phyloP scores from a whole-genome alignment of 1,140 invertebrate species.

The Steinernema khuongi region DNA sequence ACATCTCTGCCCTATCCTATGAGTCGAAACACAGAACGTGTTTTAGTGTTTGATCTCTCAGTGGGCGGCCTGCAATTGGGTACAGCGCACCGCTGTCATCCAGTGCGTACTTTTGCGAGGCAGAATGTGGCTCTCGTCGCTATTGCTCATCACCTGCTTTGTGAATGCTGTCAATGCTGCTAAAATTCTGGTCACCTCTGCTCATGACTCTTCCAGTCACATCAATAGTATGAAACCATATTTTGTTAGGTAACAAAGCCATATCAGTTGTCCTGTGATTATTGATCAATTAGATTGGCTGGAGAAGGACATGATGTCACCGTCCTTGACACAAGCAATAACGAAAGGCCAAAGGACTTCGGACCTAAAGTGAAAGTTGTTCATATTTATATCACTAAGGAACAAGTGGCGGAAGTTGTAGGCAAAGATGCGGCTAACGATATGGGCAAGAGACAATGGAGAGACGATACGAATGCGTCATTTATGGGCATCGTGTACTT shows the following conservation, averaged over 20 bases:
- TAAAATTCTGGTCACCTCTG: background rate
- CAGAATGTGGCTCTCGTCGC: too few species aligned
- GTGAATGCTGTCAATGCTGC: background rate
- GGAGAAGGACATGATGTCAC: background rate
- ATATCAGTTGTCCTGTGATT: background rate
- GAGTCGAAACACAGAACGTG: too few species aligned
- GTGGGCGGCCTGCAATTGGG: too few species aligned
- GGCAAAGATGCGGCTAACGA: background rate
- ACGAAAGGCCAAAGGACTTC: background rate
- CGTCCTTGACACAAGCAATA: background rate
- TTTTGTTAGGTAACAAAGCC: background rate
- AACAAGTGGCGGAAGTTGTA: background rate
- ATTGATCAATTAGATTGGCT: background rate
- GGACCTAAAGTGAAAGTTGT: background rate
- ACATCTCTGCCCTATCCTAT: too few species aligned
- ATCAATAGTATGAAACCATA: conserved; percentile 8
- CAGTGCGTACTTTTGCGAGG: too few species aligned
- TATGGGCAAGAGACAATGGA: background rate
- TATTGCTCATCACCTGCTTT: background rate
- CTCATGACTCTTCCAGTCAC: background rate
- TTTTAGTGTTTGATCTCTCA: too few species aligned
- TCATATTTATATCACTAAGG: background rate
- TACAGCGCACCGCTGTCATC: too few species aligned
- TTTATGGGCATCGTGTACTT: background rate
- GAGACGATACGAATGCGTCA: background rate